Percentiles rank a stretch among this genome's conserved stretches.
These are phyloP conservation scores for Seriola quinqueradiata DNA, from an alignment of 2,113 vertebrate species.

Conservation along the genomic window DNA sequence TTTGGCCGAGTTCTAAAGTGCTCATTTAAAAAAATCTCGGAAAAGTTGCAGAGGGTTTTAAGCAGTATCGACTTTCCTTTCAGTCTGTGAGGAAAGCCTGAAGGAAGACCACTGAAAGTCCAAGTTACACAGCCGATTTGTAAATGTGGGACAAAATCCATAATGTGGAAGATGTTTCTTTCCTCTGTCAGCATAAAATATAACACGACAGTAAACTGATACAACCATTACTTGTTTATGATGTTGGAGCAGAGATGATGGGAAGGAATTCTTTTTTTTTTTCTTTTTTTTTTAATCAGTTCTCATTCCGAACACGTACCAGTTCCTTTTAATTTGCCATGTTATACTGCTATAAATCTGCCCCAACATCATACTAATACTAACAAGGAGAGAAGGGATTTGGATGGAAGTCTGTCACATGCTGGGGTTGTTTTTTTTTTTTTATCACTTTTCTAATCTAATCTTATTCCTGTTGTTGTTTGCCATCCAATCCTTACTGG, in stretches of 20 bases:
- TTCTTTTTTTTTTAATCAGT: slow-evolving; percentile 28
- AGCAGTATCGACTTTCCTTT: slow-evolving; percentile 72
- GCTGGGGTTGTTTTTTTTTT: neutral
- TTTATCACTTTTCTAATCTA: slow-evolving; percentile 56
- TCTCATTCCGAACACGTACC: slow-evolving; percentile 72
- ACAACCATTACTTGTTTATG: slow-evolving; percentile 78
- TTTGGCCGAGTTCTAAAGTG: slow-evolving; percentile 70
- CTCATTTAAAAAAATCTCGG: slow-evolving; percentile 64
- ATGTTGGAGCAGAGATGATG: slow-evolving; percentile 46
- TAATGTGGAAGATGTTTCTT: slow-evolving; percentile 59
- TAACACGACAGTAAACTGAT: slow-evolving; percentile 74
- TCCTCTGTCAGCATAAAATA: slow-evolving; percentile 74
- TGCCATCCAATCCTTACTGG: slow-evolving; percentile 35
- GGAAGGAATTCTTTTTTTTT: slow-evolving; percentile 15
- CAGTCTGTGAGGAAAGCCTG: slow-evolving; percentile 52
- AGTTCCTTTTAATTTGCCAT: slow-evolving; percentile 69
- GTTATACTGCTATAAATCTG: slow-evolving; percentile 75
- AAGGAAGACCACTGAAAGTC: slow-evolving; percentile 64
- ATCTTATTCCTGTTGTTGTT: slow-evolving; percentile 63
- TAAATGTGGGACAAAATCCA: slow-evolving; percentile 69
- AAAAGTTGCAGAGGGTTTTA: slow-evolving; percentile 68
- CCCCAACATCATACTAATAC: slow-evolving; percentile 58
- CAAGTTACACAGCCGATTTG: slow-evolving; percentile 39
- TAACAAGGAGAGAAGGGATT: slow-evolving; percentile 61
- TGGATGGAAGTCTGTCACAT: slow-evolving; percentile 51